phyloP scores from a whole-genome alignment of 2,113 vertebrate species.

The Microcebus jonahi region DNA sequence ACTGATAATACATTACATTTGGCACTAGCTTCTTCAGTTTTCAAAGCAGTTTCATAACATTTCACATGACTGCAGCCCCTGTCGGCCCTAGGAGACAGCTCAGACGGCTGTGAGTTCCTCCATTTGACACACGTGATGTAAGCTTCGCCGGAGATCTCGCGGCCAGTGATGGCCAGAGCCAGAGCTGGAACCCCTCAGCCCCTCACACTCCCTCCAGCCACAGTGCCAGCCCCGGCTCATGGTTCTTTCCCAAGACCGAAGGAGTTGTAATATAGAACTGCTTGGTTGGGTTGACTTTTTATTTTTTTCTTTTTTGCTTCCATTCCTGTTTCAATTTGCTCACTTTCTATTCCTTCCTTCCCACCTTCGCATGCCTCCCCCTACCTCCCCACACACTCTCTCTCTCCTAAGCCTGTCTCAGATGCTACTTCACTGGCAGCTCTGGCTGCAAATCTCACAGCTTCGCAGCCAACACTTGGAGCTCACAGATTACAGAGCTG shows the following conservation, averaged over 20 bases:
- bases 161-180: too few relatives aligned
- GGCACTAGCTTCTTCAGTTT: neutral
- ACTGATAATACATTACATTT: neutral
- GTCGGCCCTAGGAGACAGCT: neutral
- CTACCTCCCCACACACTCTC: constrained; percentile 53
- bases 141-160: neutral
- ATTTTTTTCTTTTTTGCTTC: constrained; percentile 75
- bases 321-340: constrained; percentile 60
- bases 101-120: neutral
- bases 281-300: neutral
- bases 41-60: neutral
- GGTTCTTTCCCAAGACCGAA: neutral
- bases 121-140: neutral
- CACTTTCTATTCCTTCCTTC: constrained; percentile 74
- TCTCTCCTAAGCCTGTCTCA: constrained; percentile 69
- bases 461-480: constrained; percentile 54
- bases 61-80: neutral
- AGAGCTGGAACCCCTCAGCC: neutral
- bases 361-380: neutral
- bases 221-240: neutral
- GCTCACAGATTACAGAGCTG: constrained; percentile 44
- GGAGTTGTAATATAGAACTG: neutral
- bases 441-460: constrained; percentile 71
- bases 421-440: constrained; percentile 62
- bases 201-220: neutral